These are phyloP conservation scores for Prionailurus bengalensis DNA, from an alignment of 2,113 vertebrate genomes.

Conservation along the genomic window DNA sequence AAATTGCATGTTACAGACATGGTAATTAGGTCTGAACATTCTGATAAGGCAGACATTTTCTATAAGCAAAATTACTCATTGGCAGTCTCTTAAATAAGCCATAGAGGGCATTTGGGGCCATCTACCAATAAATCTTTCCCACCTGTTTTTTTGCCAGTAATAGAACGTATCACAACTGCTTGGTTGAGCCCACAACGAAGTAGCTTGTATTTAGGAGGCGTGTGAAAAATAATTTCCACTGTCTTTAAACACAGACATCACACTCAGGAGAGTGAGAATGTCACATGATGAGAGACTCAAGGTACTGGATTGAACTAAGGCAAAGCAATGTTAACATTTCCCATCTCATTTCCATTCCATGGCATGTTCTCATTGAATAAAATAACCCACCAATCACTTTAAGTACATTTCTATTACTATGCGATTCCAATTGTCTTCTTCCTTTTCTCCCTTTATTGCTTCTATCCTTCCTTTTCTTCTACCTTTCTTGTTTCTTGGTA, in stretches of 20 bases:
- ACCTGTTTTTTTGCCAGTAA: not conserved
- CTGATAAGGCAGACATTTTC: not conserved
- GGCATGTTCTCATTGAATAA: not conserved
- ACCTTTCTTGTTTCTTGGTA: not conserved
- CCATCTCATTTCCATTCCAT: not conserved
- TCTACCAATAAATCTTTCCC: not conserved
- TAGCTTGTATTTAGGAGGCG: not conserved
- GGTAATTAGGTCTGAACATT: not conserved
- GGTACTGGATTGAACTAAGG: not conserved
- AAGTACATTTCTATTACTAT: not conserved
- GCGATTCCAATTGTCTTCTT: not conserved
- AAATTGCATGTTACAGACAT: not conserved
- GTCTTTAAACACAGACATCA: not conserved
- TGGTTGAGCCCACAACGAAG: not conserved
- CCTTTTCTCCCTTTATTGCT: not conserved
- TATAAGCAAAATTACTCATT: not conserved
- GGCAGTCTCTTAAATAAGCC: not conserved
- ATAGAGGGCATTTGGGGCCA: not conserved
- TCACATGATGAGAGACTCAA: not conserved
- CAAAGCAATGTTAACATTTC: not conserved
- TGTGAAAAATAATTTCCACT: not conserved
- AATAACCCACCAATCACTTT: not conserved
- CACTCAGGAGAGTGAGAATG: not conserved
- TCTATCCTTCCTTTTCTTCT: not conserved
- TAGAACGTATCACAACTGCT: not conserved